phyloP scores from a whole-genome alignment of 2,888 invertebrate genomes.

The Hololepta plana region DNA sequence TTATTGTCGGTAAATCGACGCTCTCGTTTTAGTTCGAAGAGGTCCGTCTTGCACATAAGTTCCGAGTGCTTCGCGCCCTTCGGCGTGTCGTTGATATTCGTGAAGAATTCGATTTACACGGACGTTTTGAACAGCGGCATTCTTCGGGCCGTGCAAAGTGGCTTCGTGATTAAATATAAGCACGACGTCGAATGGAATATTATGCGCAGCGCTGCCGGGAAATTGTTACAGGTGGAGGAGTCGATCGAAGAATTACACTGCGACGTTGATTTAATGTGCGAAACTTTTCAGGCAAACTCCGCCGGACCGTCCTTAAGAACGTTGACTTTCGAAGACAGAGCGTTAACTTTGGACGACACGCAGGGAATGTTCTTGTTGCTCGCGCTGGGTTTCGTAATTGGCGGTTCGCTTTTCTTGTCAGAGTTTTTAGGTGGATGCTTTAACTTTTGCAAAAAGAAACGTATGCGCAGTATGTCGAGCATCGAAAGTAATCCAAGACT shows the following conservation, averaged over 20 bases:
- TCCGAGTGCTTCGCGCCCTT: slow-evolving; percentile 59
- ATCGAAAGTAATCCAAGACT: slow-evolving; percentile 21
- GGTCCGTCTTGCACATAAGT: slow-evolving; percentile 50
- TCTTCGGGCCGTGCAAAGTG: slow-evolving; percentile 43
- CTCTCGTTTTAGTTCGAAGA: slow-evolving; percentile 28
- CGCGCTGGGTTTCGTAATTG: slow-evolving; percentile 48
- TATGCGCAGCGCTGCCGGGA: slow-evolving; percentile 42
- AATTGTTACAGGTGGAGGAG: slow-evolving; percentile 38
- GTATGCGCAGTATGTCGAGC: slow-evolving; percentile 11
- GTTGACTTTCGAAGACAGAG: slow-evolving; percentile 43
- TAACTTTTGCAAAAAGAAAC: slow-evolving; percentile 31
- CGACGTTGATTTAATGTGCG: neutral
- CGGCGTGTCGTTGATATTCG: slow-evolving; percentile 45
- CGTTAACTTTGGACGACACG: slow-evolving; percentile 59
- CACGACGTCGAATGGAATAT: slow-evolving; percentile 56
- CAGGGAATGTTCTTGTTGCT: slow-evolving; percentile 68
- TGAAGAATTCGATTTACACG: slow-evolving; percentile 44
- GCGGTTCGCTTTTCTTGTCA: slow-evolving; percentile 39
- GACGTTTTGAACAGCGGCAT: slow-evolving; percentile 41
- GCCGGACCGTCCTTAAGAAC: slow-evolving; percentile 28
- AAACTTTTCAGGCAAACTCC: slow-evolving; percentile 26
- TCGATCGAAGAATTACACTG: slow-evolving; percentile 7
- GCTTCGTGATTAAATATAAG: slow-evolving; percentile 44
- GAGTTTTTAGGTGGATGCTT: slow-evolving; percentile 57
- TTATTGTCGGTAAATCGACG: slow-evolving; percentile 1